Base-by-base conservation (phyloP, 1,140 invertebrate species). In the Drosophila watanabei region DNA sequence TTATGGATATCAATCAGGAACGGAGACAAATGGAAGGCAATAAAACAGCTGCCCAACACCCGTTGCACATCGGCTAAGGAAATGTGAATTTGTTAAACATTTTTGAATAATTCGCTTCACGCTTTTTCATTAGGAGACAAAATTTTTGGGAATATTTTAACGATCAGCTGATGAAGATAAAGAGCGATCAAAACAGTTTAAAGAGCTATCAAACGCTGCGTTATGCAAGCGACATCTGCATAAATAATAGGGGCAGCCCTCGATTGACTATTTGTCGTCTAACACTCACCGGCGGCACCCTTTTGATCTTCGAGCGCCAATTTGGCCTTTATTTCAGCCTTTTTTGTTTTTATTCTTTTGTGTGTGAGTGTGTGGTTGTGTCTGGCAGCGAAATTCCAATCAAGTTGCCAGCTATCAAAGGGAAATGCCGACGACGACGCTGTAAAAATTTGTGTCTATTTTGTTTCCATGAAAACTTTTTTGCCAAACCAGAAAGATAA, bases 121-220 rank as follows among this genome's bases (percentile, higher is more conserved):
- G 75, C 75, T 78, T 78, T 57, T 78, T 78, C 58, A 77, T 77
- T 78, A 77, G 45, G 66, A 30, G 66, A 32, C 62, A 66, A 24
- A 33, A 58, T 58, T 56, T 56, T 69, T 37, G 9, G 30, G 43
- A 59, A 59, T 60, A 73, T 71, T 41, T 49, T 41, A 72, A 72
- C 39, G 33, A 14, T 37, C 41, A 45, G 49, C 28, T 33, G 39
- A 66, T 49, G 75, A 69, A 63, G 65, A 79, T 77, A 62, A 62
- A 62, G 51, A 79, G 57, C 75, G 59, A 79, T 79, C 76, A 79
- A 79, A 79, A 79, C 76, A 79, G 76, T 79, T 79, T 79, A 79
- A 71, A 79, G 39, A 71, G 45, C 58, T 33, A 79, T 79, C 76
- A 69, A 70, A 56, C 32, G 63, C 46, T 48, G 56, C 54, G 62